Percentiles rank a stretch among this genome's conserved stretches.
Conservation (phyloP, 2,797 vertebrate genomes). For the Furcifer pardalis region DNA sequence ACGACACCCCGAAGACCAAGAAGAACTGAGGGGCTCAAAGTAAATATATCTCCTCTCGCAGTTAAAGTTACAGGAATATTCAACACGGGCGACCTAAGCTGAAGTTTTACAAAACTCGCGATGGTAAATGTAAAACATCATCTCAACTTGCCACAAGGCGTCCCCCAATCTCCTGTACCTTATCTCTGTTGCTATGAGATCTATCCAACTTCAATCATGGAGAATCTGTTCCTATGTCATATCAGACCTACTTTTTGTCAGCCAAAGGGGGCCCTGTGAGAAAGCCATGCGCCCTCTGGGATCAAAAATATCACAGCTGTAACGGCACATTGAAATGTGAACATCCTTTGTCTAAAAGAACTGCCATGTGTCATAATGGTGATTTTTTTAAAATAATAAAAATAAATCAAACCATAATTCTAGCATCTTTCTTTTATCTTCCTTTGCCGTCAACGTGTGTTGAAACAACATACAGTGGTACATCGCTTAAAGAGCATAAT, state of each 20-base stretch:
- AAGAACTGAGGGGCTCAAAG: conserved; percentile 83
- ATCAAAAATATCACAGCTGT: background rate
- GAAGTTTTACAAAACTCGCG: background rate
- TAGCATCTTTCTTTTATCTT: background rate
- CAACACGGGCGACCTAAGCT: background rate
- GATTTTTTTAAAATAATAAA: background rate
- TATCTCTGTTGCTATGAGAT: background rate
- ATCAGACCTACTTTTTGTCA: background rate
- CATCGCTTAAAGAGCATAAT: too few relatives aligned
- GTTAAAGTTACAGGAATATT: background rate
- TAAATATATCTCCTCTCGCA: background rate
- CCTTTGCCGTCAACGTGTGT: background rate
- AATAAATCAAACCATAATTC: background rate
- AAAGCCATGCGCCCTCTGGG: background rate
- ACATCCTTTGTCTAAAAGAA: too few relatives aligned
- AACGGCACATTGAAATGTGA: fast-evolving
- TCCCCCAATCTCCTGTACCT: too few relatives aligned
- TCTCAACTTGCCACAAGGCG: background rate
- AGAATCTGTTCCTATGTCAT: background rate
- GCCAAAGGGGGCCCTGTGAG: background rate
- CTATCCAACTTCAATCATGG: background rate
- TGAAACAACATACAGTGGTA: background rate
- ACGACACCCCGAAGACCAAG: conserved; percentile 90
- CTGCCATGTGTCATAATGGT: background rate
- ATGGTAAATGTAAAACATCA: background rate